phyloP scores from a whole-genome alignment of 2,113 vertebrate species.

The Felis chaus region DNA sequence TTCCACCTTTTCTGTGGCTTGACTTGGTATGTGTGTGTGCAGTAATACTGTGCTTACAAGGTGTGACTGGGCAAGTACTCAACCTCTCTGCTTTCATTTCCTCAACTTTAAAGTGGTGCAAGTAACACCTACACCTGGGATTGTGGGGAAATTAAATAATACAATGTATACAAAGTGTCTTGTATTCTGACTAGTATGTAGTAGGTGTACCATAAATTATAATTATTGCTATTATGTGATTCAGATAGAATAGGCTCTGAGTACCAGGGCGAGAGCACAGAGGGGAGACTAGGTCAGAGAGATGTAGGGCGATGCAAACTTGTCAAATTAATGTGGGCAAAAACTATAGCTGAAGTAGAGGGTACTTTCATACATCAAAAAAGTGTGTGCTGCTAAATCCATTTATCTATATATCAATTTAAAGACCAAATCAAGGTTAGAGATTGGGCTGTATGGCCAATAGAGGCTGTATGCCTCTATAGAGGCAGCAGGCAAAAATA shows the following conservation, averaged over 20 bases:
- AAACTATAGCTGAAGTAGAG: not conserved
- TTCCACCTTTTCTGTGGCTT: not conserved
- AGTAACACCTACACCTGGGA: not conserved
- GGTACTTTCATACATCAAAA: not conserved
- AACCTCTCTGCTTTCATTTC: not conserved
- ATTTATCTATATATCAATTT: not conserved
- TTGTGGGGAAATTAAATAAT: not conserved
- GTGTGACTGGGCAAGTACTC: not conserved
- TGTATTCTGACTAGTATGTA: not conserved
- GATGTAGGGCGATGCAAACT: not conserved
- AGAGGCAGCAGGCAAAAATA: not conserved
- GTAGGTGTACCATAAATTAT: not conserved
- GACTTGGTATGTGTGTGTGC: not conserved
- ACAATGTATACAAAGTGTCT: not conserved
- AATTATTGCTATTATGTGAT: not conserved
- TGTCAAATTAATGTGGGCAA: not conserved
- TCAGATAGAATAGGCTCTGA: not conserved
- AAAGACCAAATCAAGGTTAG: not conserved
- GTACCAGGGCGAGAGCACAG: not conserved
- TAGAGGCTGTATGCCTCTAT: not conserved
- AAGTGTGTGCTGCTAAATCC: not conserved
- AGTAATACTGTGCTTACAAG: not conserved
- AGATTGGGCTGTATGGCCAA: not conserved
- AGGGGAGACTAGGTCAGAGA: not conserved
- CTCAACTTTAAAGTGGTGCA: not conserved